Conservation (phyloP, 2,113 vertebrate genomes). For the Hystrix brachyura region DNA sequence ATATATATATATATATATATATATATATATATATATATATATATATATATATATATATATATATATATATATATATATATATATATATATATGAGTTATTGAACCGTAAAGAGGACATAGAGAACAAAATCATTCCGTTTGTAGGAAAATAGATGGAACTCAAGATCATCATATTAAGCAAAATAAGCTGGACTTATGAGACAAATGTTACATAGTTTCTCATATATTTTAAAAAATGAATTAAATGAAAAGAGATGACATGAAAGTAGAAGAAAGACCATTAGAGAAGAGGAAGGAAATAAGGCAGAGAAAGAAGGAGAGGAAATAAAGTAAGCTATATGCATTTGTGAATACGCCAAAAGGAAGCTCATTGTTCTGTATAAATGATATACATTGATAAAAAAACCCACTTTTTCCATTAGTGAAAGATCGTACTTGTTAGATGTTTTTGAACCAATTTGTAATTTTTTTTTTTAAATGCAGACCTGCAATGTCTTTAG, state of each 20-base stretch:
- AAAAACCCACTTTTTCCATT: not conserved
- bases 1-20: not conserved
- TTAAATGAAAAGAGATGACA: not conserved
- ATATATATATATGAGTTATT: not conserved
- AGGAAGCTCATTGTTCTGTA: not conserved
- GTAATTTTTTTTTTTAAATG: not conserved
- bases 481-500: not conserved
- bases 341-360: not conserved
- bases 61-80: not conserved
- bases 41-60: not conserved
- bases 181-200: not conserved
- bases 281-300: not conserved
- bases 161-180: not conserved
- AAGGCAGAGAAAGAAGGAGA: not conserved
- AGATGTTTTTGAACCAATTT: not conserved
- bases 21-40: not conserved
- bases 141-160: not conserved
- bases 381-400: not conserved
- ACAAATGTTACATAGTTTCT: not conserved
- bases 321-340: not conserved
- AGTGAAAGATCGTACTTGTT: not conserved
- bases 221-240: not conserved
- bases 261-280: not conserved
- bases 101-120: no score
- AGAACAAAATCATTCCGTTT: not conserved